Base-by-base conservation (phyloP, 2,797 vertebrate species). In the Intellagama lesueurii region DNA sequence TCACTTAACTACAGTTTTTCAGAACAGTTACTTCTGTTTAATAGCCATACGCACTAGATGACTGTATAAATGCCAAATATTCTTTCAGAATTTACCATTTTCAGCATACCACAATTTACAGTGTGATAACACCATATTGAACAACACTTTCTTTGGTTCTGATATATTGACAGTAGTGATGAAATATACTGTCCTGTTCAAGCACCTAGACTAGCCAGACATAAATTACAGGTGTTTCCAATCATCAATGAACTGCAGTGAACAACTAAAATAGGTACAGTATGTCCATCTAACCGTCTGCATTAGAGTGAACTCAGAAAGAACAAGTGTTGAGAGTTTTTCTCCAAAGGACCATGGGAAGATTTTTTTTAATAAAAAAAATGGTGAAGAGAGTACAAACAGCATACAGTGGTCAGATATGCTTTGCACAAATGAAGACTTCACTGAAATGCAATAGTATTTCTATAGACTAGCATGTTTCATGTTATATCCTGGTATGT, bases 321-420 rank as follows among this genome's bases (percentile, higher is more conserved):
- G 17, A 17, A 73, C 8, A 73, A 60, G 14, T 60, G 7, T 9
- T 77, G 16, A 7, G 12, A 49, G n/a, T 78, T 24, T 40, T 69
- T 75, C 70, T 73, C 17, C 35, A 75, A 64, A 73, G 19, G 75
- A 44, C 40, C 35, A 82, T 19, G 64, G 56, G 47, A 69, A 52
- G 12, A 87, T 64, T 1, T 40, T 40, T 40, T 40, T 40, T 40
- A 40, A 40, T 40, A 40, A 40, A 40, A 40, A 40, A 40, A 40
- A 40, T 40, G 35, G 28, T 60, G 17, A 79, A 16, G 83, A 44
- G 40, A 81, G 44, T 24, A 85, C 52, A 86, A 35, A 16, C 77
- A 89, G 77, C 70, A 86, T 85, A 69, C 76, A 49, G 78, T 81
- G 88, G 56, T 40, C 30, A 68, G 16, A 26, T 26, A 73, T 40